phyloP scores from a whole-genome alignment of 2,888 invertebrate species.

The Eupithecia subumbrata region DNA sequence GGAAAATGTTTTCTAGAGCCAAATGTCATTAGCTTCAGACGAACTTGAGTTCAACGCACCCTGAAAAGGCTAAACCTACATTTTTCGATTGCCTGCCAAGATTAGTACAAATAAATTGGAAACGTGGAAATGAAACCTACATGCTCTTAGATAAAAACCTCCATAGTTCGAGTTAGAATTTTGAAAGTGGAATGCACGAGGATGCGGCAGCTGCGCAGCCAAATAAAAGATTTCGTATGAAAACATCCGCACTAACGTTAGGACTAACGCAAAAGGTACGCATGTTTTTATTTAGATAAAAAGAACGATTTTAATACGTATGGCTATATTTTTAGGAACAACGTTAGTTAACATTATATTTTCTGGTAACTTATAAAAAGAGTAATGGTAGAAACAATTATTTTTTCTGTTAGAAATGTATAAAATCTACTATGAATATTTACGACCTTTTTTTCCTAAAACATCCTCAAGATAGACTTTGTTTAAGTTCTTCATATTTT shows the following conservation, averaged over 20 bases:
- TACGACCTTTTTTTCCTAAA: neutral
- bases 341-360: neutral
- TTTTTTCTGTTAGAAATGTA: neutral
- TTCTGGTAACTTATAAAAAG: neutral
- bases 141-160: neutral
- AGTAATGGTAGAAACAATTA: neutral
- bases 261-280: neutral
- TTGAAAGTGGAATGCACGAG: neutral
- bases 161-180: neutral
- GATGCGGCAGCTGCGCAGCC: constrained; percentile 21
- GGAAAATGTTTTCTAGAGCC: constrained; percentile 5
- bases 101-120: constrained; percentile 3
- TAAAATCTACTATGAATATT: neutral
- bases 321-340: neutral
- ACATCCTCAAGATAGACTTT: too few species aligned
- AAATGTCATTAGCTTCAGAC: constrained; percentile 46
- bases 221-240: constrained; percentile 18
- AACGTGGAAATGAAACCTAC: neutral
- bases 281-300: neutral
- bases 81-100: constrained; percentile 9
- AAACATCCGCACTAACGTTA: constrained; percentile 29
- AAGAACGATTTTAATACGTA: neutral
- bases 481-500: neutral
- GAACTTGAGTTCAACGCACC: constrained; percentile 64
- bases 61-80: constrained; percentile 47